Base-by-base conservation (phyloP, 2,888 invertebrate genomes). In the Rhodophaea formosa region DNA sequence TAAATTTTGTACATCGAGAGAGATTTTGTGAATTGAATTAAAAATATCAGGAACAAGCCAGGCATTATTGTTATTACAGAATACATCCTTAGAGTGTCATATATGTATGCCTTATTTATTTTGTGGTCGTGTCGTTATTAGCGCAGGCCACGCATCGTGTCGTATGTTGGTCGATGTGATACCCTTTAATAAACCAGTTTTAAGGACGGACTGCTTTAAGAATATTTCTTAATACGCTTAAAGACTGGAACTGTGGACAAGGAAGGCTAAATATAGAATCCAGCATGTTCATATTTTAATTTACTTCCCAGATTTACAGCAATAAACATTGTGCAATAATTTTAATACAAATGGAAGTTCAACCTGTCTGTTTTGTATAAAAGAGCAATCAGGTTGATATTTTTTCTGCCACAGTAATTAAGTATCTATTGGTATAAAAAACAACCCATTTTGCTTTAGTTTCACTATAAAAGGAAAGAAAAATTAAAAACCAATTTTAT, bases 101-200 rank as follows among this genome's bases (percentile, higher is more conserved):
- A 1, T 39, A 6, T 39, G 39, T 39, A 39, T 6, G 12, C 10
- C n/a, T 3, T n/a, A 23, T 23, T 39, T 39, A 39, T 39, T 39
- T 39, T 39, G 39, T 39, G n/a, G 5, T 39, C 39, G 6, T n/a
- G 32, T 49, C 32, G 49, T 14, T 46, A 46, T 46, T 17, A 46
- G 47, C 47, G 7, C 47, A n/a, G 8, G 47, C 14, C 7, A 10
- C 47, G 47, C 23, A 17, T 23, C 42, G 23, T 17, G 23, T 29
- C 43, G 43, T 43, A 53, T 54, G 45, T 45, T 29, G 45, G 35
- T 35, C n/a, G 54, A n/a, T 44, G 54, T 43, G 32, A 44, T 54
- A 54, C 42, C 44, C 44, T 54, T 54, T 43, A n/a, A 14, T 17
- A 30, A 49, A 49, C 49, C 32, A 49, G 49, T 49, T 49, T 32